Evolutionary conservation across 2,113 vertebrate species (phyloP).

Genomic region (Scatophagus argus): DNA sequence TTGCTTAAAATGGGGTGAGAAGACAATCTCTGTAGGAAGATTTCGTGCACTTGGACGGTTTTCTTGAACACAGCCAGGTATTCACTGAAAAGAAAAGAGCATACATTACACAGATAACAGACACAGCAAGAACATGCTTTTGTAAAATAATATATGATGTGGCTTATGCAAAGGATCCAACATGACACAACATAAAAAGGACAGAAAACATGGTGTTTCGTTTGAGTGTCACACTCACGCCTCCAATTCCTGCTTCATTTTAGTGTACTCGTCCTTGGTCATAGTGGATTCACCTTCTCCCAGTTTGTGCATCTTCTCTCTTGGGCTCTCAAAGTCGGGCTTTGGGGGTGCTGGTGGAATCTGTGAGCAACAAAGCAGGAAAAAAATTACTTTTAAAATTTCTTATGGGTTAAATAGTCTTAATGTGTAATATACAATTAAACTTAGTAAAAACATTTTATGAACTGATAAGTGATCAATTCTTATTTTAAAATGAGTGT

Average conservation of each 20-base stretch:
- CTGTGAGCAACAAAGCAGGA: constrained; percentile 71
- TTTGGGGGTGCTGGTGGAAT: constrained; percentile 95
- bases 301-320: constrained; percentile 98
- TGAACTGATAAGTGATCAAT: not conserved
- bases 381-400: not conserved
- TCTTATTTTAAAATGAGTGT: not conserved
- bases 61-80: constrained; percentile 99
- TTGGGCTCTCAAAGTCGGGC: constrained; percentile 95
- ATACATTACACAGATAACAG: not conserved
- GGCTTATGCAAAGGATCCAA: not conserved
- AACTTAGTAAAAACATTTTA: not conserved
- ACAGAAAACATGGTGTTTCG: not conserved
- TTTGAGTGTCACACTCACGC: constrained; percentile 85
- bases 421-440: not conserved
- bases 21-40: constrained; percentile 94
- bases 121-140: not conserved
- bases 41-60: constrained; percentile 96
- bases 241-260: constrained; percentile 99
- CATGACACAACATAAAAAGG: not conserved
- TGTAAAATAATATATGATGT: not conserved
- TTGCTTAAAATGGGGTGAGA: constrained; percentile 93
- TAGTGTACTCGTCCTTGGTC: constrained; percentile 97
- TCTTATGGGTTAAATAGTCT: not conserved
- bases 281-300: constrained; percentile 97
- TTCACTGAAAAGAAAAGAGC: constrained; percentile 72